Evolutionary conservation across 1,140 invertebrate genomes (phyloP).

Genomic region (Macrobrachium rosenbergii): DNA sequence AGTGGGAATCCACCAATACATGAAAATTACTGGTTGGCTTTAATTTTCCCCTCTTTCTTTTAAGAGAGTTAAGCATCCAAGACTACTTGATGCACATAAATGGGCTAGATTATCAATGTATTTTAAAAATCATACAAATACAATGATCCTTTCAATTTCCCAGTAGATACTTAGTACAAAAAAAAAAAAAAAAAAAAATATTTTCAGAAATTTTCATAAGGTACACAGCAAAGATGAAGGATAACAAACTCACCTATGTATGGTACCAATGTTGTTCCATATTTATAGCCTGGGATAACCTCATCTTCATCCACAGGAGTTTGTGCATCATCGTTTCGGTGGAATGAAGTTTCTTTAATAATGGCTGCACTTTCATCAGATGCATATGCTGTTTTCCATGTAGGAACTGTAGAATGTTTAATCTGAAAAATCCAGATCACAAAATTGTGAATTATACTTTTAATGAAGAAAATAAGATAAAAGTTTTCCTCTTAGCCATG

Average conservation of each 20-base stretch:
- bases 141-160: no score
- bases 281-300: slow-evolving; percentile 72
- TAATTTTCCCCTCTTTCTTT: no score
- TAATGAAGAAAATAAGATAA: no score
- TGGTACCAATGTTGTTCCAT: slow-evolving; percentile 74
- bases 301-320: slow-evolving; percentile 72
- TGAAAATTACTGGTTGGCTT: no score
- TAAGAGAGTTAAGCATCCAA: no score
- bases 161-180: no score
- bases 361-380: slow-evolving; percentile 68
- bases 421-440: slow-evolving; percentile 23
- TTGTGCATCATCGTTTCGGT: slow-evolving; percentile 72
- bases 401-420: slow-evolving; percentile 46
- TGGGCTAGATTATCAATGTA: no score
- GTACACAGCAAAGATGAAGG: background rate
- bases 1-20: no score
- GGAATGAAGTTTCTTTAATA: slow-evolving; percentile 70
- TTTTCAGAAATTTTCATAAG: no score
- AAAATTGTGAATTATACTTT: background rate
- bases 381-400: slow-evolving; percentile 72
- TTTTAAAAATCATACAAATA: no score
- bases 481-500: background rate
- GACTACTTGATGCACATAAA: no score
- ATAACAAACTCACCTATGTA: slow-evolving; percentile 67
- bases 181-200: no score